A percentile compares a stretch with the other conserved stretches of the same genome.
phyloP scores from a whole-genome alignment of 2,888 invertebrate genomes.

The Trachelus iudaicus region DNA sequence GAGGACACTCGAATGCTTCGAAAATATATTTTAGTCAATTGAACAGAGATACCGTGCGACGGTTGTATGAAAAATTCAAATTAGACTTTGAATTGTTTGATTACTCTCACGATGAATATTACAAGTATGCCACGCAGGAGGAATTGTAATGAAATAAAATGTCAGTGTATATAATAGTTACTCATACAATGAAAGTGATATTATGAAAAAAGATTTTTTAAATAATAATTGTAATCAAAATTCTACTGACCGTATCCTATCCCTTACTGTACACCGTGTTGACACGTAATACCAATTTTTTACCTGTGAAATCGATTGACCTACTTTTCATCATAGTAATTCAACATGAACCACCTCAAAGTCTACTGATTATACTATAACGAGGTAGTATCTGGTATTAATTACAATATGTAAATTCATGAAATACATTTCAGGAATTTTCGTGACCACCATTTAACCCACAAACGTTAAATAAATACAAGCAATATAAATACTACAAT shows the following conservation, averaged over 20 bases:
- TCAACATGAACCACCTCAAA: constrained; percentile 45
- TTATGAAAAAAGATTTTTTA: background rate
- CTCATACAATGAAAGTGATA: background rate
- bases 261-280: background rate
- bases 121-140: constrained; percentile 46
- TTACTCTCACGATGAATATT: constrained; percentile 62
- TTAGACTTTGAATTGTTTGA: constrained; percentile 69
- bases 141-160: background rate
- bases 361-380: constrained; percentile 15
- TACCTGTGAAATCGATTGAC: constrained; percentile 53
- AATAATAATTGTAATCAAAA: background rate
- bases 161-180: background rate
- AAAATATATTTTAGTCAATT: constrained; percentile 65
- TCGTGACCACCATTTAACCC: background rate
- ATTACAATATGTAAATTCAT: background rate
- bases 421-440: background rate
- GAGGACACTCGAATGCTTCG: constrained; percentile 50
- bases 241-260: constrained; percentile 1
- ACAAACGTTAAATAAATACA: background rate
- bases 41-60: constrained; percentile 51
- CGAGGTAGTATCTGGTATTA: background rate
- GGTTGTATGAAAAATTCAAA: constrained; percentile 65
- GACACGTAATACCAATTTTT: constrained; percentile 11
- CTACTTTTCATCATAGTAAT: constrained; percentile 46
- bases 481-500: background rate